phyloP scores from a whole-genome alignment of 1,140 invertebrate species.

The Drosophila parabipectinata region DNA sequence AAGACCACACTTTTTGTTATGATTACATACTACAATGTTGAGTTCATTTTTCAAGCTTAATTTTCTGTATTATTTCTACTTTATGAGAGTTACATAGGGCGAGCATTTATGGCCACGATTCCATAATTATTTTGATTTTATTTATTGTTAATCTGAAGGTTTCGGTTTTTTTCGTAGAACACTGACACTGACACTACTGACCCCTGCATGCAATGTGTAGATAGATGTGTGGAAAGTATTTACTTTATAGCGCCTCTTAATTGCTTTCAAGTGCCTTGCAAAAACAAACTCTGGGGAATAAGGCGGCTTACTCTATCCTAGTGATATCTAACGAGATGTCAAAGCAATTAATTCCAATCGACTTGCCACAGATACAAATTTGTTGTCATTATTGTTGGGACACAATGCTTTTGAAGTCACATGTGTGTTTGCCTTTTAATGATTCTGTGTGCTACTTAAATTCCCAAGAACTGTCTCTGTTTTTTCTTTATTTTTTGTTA shows the following conservation, averaged over 20 bases:
- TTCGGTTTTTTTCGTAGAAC: conserved; percentile 25
- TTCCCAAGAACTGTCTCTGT: conserved; percentile 44
- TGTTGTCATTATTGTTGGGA: conserved; percentile 8
- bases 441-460: conserved; percentile 64
- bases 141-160: conserved; percentile 58
- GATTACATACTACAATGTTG: conserved; percentile 12
- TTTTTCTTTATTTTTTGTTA: conserved; percentile 6
- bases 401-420: conserved; percentile 55
- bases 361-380: conserved; percentile 47
- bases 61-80: conserved; percentile 44
- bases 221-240: not conserved
- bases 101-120: conserved; percentile 31
- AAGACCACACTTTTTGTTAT: conserved; percentile 31
- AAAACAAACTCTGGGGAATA: not conserved
- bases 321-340: conserved; percentile 47
- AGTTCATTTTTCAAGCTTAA: conserved; percentile 64
- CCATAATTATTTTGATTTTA: conserved; percentile 30
- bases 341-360: conserved; percentile 70
- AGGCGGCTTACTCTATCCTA: not conserved
- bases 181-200: conserved; percentile 42
- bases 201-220: conserved; percentile 18
- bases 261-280: conserved; percentile 46
- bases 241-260: conserved; percentile 12
- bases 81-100: conserved; percentile 26
- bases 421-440: conserved; percentile 61